Percentiles rank a stretch among this genome's conserved stretches.
Conservation (phyloP, 2,888 invertebrate genomes). For the Dynastes tityus region DNA sequence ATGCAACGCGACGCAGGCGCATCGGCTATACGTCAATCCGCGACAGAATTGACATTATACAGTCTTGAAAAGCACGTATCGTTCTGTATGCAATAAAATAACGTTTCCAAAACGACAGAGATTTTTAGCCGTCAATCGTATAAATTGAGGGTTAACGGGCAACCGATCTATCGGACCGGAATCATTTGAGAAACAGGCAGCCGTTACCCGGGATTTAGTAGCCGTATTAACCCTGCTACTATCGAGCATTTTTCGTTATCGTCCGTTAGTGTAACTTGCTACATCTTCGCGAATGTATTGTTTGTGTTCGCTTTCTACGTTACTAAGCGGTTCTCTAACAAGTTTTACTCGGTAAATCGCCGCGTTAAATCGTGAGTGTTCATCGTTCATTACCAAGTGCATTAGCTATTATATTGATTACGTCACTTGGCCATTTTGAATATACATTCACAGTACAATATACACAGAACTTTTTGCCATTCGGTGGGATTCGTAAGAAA, state of each 20-base stretch:
- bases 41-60: constrained; percentile 5
- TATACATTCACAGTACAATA: constrained; percentile 45
- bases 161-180: constrained; percentile 3
- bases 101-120: neutral
- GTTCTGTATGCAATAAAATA: constrained; percentile 12
- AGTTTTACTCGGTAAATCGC: neutral
- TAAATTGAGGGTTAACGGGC: constrained; percentile 1
- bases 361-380: constrained; percentile 12
- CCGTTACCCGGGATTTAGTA: constrained; percentile 1
- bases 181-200: neutral
- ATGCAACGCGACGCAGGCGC: constrained; percentile 3
- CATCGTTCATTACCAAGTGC: constrained; percentile 24
- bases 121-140: neutral
- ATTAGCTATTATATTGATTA: constrained; percentile 64
- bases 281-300: neutral
- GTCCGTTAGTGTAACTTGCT: constrained; percentile 9
- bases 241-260: neutral
- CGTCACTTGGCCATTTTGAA: constrained; percentile 71
- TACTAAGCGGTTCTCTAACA: neutral
- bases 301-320: neutral
- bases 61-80: constrained; percentile 5
- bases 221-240: neutral
- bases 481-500: constrained; percentile 24
- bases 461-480: neutral
- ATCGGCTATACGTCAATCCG: neutral